Conservation (phyloP, 92 coral and sea anemone species). For the Diadumene lineata region DNA sequence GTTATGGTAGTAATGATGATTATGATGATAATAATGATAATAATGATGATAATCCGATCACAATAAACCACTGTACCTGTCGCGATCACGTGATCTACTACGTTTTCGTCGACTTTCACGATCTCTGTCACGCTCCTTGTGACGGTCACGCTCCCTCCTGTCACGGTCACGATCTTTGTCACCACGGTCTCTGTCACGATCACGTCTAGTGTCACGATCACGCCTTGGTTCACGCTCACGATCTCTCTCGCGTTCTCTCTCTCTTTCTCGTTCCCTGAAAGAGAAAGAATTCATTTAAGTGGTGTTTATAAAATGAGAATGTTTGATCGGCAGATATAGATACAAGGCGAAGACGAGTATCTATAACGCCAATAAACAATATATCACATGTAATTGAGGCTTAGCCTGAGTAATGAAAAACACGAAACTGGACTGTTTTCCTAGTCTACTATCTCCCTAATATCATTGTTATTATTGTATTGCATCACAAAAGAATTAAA, state of each 20-base stretch:
- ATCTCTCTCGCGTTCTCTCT: neutral
- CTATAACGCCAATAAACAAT: no score
- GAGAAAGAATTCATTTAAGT: neutral
- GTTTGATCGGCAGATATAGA: no score
- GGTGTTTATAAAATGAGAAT: neutral
- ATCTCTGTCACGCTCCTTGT: constrained; percentile 37
- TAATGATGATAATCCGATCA: no score
- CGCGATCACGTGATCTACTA: constrained; percentile 56
- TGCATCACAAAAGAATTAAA: no score
- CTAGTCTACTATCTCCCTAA: no score
- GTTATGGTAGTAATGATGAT: no score
- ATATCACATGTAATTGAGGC: no score
- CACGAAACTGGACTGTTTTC: neutral
- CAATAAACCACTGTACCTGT: neutral
- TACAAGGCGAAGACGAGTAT: no score
- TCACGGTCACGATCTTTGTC: constrained; percentile 57
- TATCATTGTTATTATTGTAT: no score
- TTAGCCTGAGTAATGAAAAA: no score
- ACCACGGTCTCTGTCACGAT: constrained; percentile 46
- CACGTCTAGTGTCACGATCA: constrained; percentile 20
- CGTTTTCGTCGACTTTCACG: constrained; percentile 39
- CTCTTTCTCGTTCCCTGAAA: neutral
- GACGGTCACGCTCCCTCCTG: constrained; percentile 17
- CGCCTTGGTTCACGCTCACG: neutral
- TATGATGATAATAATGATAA: no score